Evolutionary conservation across 64 coral and sea anemone species (phyloP), one percentile per base, ranked within the genome.

Genomic region (Acropora yongei): DNA sequence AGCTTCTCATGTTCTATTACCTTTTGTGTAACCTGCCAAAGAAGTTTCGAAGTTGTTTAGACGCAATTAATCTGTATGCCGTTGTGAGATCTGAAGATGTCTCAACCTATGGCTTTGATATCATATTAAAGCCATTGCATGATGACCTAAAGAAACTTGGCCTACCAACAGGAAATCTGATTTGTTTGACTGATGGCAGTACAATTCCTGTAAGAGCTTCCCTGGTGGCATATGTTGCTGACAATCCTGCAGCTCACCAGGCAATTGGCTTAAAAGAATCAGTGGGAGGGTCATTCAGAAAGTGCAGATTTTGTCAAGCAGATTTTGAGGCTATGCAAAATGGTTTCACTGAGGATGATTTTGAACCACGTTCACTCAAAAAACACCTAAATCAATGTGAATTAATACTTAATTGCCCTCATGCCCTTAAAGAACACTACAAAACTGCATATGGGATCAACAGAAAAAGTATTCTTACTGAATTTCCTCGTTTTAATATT

Each of bases 401-500:
- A 58, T 47, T 78, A 49, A 91, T 95, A 75, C 30, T 72, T 86
- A 61, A 87, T 12, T 69, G 47, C 42, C 65, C 72, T 65, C 81
- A 86, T 55, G 20, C 75, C 60, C 17, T 91, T 68, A 50, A 69
- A 18, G 60, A 86, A 40, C 72, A 94, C 67, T 78, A 69, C 14
- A 78, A 43, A 46, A 94, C 67, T 20, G 49, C 50, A 4, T 91
- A 90, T 80, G 88, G 93, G 16, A 87, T 95, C 11, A 95, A 90
- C 47, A 80, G 82, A 45, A 63, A 75, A 80, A 91, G 88, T 42
- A 90, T 90, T 7, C 76, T 95, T 9, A 72, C 63, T 69, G 88
- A 95, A 17, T 78, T 95, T 78, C 88, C 88, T 14, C 77, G 91
- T 50, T 95, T 95, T 63, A 82, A 95, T 68, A 69, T 95, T 8